Percentiles rank a stretch among this genome's conserved stretches.
phyloP scores from a whole-genome alignment of 2,113 vertebrate species.

The Pithys albifrons region DNA sequence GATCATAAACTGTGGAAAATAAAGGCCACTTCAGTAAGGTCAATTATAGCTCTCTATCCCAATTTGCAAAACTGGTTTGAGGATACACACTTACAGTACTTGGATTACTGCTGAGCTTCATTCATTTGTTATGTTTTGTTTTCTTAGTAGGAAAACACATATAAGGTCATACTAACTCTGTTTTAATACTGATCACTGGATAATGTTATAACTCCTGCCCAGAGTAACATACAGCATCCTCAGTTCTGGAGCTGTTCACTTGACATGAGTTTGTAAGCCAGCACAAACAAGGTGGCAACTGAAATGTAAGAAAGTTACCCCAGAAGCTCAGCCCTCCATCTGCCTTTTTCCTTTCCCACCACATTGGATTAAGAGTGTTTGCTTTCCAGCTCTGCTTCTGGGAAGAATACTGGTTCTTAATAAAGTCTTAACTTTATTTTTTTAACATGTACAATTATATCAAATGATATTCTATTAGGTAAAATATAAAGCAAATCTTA shows the following conservation, averaged over 20 bases:
- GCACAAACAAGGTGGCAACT: neutral
- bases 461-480: neutral
- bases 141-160: neutral
- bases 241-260: neutral
- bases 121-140: neutral
- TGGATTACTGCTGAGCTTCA: neutral
- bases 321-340: neutral
- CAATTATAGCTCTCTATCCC: neutral
- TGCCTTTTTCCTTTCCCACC: conserved; percentile 8
- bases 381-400: neutral
- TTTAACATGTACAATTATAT: neutral
- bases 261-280: neutral
- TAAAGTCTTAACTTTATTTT: neutral
- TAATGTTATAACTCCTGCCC: neutral
- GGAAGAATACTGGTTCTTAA: neutral
- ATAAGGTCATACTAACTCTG: neutral
- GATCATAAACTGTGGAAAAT: conserved; percentile 4
- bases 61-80: neutral
- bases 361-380: neutral
- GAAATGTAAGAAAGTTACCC: neutral
- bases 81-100: neutral
- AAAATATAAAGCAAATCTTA: neutral
- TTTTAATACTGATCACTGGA: neutral
- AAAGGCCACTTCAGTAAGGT: neutral
- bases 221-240: neutral